These are phyloP conservation scores for Drosophila anomelani DNA, from an alignment of 2,888 invertebrate species.

Conservation along the genomic window DNA sequence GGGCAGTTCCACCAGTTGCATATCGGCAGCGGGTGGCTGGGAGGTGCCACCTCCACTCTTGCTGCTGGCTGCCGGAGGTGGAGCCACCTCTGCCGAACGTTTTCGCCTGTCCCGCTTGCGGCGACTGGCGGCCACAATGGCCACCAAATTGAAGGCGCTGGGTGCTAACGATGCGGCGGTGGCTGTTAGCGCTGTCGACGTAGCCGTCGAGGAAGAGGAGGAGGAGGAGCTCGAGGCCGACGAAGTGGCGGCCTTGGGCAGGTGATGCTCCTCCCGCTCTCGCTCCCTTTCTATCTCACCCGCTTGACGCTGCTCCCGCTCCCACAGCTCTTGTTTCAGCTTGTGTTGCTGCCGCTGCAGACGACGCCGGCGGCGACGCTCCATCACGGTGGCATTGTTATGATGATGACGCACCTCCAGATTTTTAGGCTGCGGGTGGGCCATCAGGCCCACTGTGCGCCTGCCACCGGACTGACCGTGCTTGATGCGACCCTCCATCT, in stretches of 20 bases:
- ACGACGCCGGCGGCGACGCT: conserved; percentile 52
- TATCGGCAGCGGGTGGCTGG: conserved; percentile 58
- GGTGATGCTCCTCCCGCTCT: conserved; percentile 47
- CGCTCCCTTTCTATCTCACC: conserved; percentile 40
- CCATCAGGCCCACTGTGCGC: conserved; percentile 48
- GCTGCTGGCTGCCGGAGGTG: conserved; percentile 16
- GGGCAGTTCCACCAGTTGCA: conserved; percentile 73
- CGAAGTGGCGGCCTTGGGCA: conserved; percentile 56
- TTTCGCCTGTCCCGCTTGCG: conserved; percentile 82
- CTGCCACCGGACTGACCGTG: conserved; percentile 11
- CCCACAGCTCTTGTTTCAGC: conserved; percentile 35
- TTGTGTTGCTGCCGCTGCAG: conserved; percentile 55
- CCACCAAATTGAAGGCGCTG: conserved; percentile 80
- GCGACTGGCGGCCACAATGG: conserved; percentile 81
- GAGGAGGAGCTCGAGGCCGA: conserved; percentile 66
- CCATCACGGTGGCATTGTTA: conserved; percentile 71
- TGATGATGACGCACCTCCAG: conserved; percentile 80
- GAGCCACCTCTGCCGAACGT: conserved; percentile 56
- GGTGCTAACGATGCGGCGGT: conserved; percentile 76
- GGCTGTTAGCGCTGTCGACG: conserved; percentile 80
- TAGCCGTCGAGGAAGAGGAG: conserved; percentile 74
- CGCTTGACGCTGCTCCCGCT: conserved; percentile 45
- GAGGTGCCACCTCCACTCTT: not conserved
- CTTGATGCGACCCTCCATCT: conserved; percentile 51
- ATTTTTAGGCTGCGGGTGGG: conserved; percentile 76